Percentiles rank a stretch among this genome's conserved stretches.
phyloP scores from a whole-genome alignment of 2,797 vertebrate species.

The Ispidina picta region DNA sequence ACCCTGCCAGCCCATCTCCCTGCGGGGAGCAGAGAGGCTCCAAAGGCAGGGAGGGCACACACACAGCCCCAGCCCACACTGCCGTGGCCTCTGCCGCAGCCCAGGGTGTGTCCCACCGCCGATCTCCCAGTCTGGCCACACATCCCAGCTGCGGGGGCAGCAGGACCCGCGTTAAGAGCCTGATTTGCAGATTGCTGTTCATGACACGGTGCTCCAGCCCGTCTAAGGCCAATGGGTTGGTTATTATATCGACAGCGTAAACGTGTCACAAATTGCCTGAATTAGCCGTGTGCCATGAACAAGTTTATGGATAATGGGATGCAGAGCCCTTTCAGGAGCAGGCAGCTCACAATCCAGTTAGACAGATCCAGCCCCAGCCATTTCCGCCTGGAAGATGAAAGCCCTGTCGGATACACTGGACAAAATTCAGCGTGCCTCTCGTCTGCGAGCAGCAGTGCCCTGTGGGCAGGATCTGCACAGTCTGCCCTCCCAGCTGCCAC shows the following conservation, averaged over 20 bases:
- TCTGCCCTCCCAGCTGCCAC: neutral
- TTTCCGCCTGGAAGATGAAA: neutral
- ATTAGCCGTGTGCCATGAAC: slow-evolving; percentile 49
- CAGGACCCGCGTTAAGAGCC: accelerated
- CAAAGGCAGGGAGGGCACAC: neutral
- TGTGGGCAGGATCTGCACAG: neutral
- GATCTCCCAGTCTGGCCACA: accelerated
- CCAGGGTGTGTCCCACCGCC: accelerated
- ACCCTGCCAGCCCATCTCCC: neutral
- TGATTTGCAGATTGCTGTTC: neutral
- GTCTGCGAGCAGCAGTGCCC: neutral
- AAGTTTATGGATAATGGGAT: slow-evolving; percentile 57
- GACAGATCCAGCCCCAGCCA: neutral
- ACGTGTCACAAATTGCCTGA: slow-evolving; percentile 52
- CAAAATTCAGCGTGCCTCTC: neutral
- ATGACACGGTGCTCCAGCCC: neutral
- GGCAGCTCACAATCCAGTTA: slow-evolving; percentile 2
- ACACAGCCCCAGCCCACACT: accelerated
- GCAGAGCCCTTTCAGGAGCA: slow-evolving; percentile 30
- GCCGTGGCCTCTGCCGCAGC: accelerated
- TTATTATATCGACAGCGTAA: slow-evolving; percentile 9
- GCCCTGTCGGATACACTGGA: neutral
- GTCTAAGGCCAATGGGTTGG: neutral
- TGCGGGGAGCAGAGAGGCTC: neutral
- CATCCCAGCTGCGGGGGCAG: neutral